Evolutionary conservation across 2,888 invertebrate species (phyloP).

Genomic region (Lysandra bellargus): DNA sequence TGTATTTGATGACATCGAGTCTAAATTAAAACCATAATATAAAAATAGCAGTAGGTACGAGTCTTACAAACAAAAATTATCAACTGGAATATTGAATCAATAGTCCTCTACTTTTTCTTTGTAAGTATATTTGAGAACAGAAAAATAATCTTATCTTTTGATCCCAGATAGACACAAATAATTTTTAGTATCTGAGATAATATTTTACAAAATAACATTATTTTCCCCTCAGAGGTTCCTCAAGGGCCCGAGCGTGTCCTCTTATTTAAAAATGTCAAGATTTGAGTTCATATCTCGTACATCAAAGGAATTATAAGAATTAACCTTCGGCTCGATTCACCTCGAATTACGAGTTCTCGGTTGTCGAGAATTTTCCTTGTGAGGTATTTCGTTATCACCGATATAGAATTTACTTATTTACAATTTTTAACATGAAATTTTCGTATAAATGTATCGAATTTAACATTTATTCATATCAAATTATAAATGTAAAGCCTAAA

Average conservation of each 20-base stretch:
- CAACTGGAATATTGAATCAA: not conserved
- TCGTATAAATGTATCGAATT: not conserved
- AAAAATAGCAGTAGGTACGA: not conserved
- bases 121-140: not conserved
- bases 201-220: slow-evolving; percentile 12
- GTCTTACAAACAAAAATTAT: not conserved
- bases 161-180: not conserved
- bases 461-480: no score
- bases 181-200: not conserved
- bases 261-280: slow-evolving; percentile 38
- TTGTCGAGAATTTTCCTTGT: not conserved
- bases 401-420: not conserved
- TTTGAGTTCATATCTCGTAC: slow-evolving; percentile 41
- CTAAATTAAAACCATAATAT: no score
- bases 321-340: slow-evolving; percentile 6
- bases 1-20: no score
- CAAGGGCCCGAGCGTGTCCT: slow-evolving; percentile 2
- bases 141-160: slow-evolving; percentile 8
- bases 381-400: not conserved
- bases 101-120: not conserved
- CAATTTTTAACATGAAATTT: not conserved
- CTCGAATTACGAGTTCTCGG: not conserved
- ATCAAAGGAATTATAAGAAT: slow-evolving; percentile 41
- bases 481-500: no score
- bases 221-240: not conserved